These are phyloP conservation scores for Himalopsyche kuldschensis DNA, from an alignment of 2,888 invertebrate genomes.

Conservation along the genomic window DNA sequence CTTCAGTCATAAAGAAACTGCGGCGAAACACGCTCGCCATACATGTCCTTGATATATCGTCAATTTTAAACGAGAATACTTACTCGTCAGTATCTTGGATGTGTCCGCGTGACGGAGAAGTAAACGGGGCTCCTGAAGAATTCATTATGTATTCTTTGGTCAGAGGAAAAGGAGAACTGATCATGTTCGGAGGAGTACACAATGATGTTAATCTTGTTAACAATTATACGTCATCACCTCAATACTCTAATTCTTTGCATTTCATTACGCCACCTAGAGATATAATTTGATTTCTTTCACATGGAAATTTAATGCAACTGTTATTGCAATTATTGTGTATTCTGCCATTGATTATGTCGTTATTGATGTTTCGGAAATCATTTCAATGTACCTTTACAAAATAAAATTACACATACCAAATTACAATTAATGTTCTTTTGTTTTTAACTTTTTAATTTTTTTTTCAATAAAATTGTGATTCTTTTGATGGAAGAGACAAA, in stretches of 20 bases:
- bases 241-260: constrained; percentile 77
- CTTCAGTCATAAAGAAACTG: constrained; percentile 60
- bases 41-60: constrained; percentile 83
- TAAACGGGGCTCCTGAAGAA: constrained; percentile 79
- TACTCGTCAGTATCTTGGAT: constrained; percentile 71
- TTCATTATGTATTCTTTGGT: constrained; percentile 88
- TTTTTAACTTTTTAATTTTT: too few species aligned
- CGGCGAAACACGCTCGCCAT: constrained; percentile 74
- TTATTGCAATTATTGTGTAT: neutral
- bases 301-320: neutral
- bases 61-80: constrained; percentile 65
- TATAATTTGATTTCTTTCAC: constrained; percentile 59
- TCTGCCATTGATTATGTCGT: neutral
- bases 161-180: constrained; percentile 86
- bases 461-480: too few species aligned
- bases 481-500: too few species aligned
- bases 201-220: constrained; percentile 71
- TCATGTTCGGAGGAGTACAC: constrained; percentile 95
- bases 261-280: constrained; percentile 73
- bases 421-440: neutral
- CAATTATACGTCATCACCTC: constrained; percentile 58
- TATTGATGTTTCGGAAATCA: neutral
- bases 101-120: constrained; percentile 67
- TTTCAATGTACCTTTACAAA: neutral
- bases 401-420: neutral